Base-by-base conservation (phyloP, 2,888 invertebrate genomes). In the Cantharis lateralis region DNA sequence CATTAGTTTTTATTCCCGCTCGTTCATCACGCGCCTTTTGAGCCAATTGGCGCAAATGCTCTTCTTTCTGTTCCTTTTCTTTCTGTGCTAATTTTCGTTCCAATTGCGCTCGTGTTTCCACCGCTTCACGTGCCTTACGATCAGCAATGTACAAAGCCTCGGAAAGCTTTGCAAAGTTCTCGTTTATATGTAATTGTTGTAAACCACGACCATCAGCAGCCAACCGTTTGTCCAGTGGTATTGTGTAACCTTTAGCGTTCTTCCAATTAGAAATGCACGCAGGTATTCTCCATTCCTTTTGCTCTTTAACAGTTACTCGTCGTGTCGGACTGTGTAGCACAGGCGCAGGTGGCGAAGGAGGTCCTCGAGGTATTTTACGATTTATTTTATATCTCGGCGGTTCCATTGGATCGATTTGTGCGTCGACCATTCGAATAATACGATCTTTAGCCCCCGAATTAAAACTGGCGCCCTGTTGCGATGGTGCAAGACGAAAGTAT, bases 201-300 rank as follows among this genome's bases (percentile, higher is more conserved):
- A 99, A 89, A 0, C 99, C 99, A 70, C 99, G 91, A 0, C 99
- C 99, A 89, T 99, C 99, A 0, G 99, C 99, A 0, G 99, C 99
- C 78, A 99, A 89, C 78, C 99, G 93, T 89, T 99, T 99, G 89
- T 99, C 99, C 82, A 99, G 89, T 0, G 99, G 99, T 82, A 99
- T 98, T 0, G 99, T 99, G 89, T 98, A 98, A 83, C 96, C 93
- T 88, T 98, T 98, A 4, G 98, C 96, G 88, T 99, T 99, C 89
- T 99, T 99, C 99, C 99, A 99, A 87, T 99, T 99, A 0, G 97
- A 97, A 80, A 99, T 98, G 84, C 99, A 99, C 0, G 99, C 99
- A 9, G 99, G 99, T 81, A 96, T 95, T 89, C 99, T 99, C 99
- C 99, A 99, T 87, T 99, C 99, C 78, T 98, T 94, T 87, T 99